phyloP scores from a whole-genome alignment of 2,113 vertebrate genomes.

The Cebus imitator region DNA sequence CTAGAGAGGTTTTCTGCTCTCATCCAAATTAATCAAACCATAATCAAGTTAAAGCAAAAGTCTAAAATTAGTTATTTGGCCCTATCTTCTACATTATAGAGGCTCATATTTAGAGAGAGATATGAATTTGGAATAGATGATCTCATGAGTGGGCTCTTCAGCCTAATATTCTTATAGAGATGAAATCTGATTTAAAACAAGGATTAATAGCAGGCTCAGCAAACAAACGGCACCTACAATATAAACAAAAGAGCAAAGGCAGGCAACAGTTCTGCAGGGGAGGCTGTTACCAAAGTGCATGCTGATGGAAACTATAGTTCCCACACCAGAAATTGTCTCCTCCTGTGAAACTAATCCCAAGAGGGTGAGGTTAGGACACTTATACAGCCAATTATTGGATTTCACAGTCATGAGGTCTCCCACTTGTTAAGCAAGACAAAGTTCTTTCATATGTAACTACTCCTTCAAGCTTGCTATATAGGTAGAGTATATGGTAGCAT shows the following conservation, averaged over 20 bases:
- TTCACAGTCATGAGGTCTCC: neutral
- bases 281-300: neutral
- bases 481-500: neutral
- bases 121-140: neutral
- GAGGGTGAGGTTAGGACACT: neutral
- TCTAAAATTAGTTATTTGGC: neutral
- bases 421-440: neutral
- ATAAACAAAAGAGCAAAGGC: conserved; percentile 10
- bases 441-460: neutral
- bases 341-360: neutral
- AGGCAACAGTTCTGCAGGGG: neutral
- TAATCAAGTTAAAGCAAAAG: neutral
- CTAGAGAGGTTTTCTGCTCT: conserved; percentile 6
- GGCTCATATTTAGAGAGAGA: neutral
- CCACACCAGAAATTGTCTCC: neutral
- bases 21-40: conserved; percentile 9
- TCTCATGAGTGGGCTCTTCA: neutral
- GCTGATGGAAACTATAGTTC: neutral
- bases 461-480: neutral
- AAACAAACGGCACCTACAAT: neutral
- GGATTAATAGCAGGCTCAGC: neutral
- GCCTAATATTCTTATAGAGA: neutral
- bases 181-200: conserved; percentile 25
- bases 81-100: neutral
- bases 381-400: neutral